Evolutionary conservation across 2,888 invertebrate genomes (phyloP), one percentile per base, ranked within the genome.

Genomic region (Hypselothyrea guttata): DNA sequence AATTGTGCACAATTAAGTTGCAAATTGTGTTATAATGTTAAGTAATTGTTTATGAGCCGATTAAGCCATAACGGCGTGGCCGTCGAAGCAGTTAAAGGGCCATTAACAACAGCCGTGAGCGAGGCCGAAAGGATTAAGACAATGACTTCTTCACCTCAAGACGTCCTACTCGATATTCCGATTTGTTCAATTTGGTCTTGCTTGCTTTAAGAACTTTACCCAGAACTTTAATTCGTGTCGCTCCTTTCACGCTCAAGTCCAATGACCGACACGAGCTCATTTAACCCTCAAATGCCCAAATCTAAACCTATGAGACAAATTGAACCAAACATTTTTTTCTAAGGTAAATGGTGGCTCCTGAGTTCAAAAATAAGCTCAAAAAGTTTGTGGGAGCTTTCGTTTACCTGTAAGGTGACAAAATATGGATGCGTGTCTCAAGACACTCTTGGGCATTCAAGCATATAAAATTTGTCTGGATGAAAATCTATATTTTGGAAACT

Each of bases 1-100:
- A 81, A 79, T 75, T 81, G 83, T 72, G 71, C 72, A 68, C 58
- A 82, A 71, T 72, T 66, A 70, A 78, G 74, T 64, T 72, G 72
- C 63, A 72, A 83, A 83, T 77, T 75, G 81, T 71, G 71, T 74
- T 74, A 66, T 69, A 74, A 74, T 82, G 71, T 71, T 77, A 77
- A 81, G 71, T 75, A 81, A 79, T 79, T 79, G 81, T 71, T 79
- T 75, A 72, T 79, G 77, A 65, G 54, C 57, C 72, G 75, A 62
- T 83, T 75, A 79, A 56, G 59, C 42, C 52, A 52, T 53, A 22
- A 5, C 8, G 27, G 22, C 8, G 27, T 35, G 60, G 40, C 53
- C 47, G 53, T 47, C 63, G 38, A 47, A 55, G 18, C 63, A 44
- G 40, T 58, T 45, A 16, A 41, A 40, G 54, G 5, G 34, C 44